Percentiles rank a stretch among this genome's conserved stretches.
Conservation (phyloP, 2,797 vertebrate genomes). For the Crocodylus rhombifer region DNA sequence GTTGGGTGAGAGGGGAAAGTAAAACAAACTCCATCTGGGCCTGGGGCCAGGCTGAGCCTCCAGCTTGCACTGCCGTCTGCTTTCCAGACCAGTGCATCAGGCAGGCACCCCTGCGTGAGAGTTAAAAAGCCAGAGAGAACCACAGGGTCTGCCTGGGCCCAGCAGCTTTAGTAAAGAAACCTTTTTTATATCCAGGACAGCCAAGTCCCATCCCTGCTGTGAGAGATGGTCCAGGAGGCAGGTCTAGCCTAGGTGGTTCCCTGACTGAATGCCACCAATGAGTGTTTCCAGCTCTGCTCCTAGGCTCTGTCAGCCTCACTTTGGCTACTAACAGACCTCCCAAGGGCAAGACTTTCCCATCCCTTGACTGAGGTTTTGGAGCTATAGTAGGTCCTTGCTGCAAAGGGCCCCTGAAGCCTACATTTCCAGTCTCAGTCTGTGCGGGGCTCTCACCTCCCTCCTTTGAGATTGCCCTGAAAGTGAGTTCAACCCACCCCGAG, state of each 20-base stretch:
- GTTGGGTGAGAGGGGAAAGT: fast-evolving
- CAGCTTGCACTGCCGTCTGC: not conserved
- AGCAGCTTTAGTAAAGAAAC: not conserved
- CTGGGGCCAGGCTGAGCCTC: not conserved
- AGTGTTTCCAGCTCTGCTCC: not conserved
- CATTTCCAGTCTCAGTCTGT: not conserved
- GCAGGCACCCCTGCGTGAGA: not conserved
- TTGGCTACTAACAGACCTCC: not conserved
- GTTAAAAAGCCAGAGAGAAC: not conserved
- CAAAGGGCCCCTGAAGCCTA: not conserved
- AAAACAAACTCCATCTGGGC: not conserved
- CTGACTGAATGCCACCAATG: not conserved
- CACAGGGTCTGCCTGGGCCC: not conserved
- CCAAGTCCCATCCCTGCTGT: too few relatives aligned
- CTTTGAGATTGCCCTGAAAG: not conserved
- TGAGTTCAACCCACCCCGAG: not conserved
- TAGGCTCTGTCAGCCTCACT: not conserved
- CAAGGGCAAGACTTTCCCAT: not conserved
- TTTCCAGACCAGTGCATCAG: not conserved
- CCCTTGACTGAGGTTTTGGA: too few relatives aligned
- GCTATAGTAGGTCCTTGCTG: too few relatives aligned
- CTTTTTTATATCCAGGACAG: not conserved
- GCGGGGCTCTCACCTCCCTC: not conserved
- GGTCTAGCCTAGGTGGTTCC: not conserved
- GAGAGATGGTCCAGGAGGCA: not conserved